Evolutionary conservation across 2,888 invertebrate species (phyloP), one percentile per base, ranked within the genome.

Genomic region (Yponomeuta sedellus): DNA sequence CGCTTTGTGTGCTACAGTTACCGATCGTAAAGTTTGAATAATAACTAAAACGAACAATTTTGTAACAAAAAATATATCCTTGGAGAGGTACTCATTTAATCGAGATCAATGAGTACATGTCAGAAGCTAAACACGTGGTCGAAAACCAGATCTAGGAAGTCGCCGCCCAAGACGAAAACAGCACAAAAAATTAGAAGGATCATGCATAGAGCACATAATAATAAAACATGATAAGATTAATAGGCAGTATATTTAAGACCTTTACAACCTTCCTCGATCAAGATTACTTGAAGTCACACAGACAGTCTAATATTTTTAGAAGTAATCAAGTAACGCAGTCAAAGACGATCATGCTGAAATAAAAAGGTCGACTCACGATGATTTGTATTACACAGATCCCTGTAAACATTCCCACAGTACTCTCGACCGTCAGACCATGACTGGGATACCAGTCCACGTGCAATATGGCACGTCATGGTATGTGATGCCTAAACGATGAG

Each of bases 391-490:
- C 71, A 64, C 61, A 64, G 34, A 68, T 40, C 69, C 71, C 70
- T 68, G 68, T 56, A 52, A 52, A 64, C 64, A 65, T 71, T 73
- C 77, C 74, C 81, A 82, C 77, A 77, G 69, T 73, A 70, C 71
- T 77, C 75, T 73, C 77, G 74, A 69, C 69, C 76, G 77, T 70
- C 77, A 74, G 75, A 76, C 76, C 86, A 75, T 83, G 74, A 75
- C 77, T 20, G 76, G 71, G 70, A 71, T 71, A 52, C 65, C 71
- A 70, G 74, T 67, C 74, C 77, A 73, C 71, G 83, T 79, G 81
- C 86, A 81, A 83, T 86, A 86, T 85, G 83, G 74, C 66, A 2
- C 77, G 82, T 82, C 80, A 83, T 77, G 83, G 74, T 76, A 69
- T 74, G 76, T 78, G 76, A 73, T 77, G 76, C 71, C 75, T 81